Percentiles rank a stretch among this genome's conserved stretches.
These are phyloP conservation scores for Rhaphigaster nebulosa DNA, from an alignment of 2,888 invertebrate species.

Conservation along the genomic window DNA sequence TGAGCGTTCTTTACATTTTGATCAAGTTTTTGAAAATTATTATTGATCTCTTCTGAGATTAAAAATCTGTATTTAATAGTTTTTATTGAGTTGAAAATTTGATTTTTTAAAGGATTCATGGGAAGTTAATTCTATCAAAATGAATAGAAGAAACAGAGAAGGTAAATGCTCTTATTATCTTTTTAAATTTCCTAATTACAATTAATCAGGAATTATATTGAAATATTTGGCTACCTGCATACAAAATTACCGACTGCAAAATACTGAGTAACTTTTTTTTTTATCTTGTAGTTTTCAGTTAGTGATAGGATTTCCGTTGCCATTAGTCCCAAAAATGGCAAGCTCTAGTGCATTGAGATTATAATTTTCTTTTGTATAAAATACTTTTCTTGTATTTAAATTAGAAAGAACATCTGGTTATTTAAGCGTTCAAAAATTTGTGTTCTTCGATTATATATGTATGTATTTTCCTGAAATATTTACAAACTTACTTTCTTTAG, in stretches of 20 bases:
- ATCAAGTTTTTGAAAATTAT: neutral
- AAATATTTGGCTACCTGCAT: neutral
- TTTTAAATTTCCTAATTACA: neutral
- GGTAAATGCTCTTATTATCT: slow-evolving; percentile 19
- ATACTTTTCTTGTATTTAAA: neutral
- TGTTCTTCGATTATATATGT: too few relatives aligned
- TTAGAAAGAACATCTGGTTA: neutral
- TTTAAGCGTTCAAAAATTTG: neutral
- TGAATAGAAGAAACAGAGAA: slow-evolving; percentile 45
- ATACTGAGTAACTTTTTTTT: neutral
- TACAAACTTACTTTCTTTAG: neutral
- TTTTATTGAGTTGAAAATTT: slow-evolving; percentile 43
- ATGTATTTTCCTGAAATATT: too few relatives aligned
- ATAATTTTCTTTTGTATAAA: neutral
- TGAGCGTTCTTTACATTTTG: neutral
- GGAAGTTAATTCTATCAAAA: slow-evolving; percentile 41
- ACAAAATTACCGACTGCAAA: neutral
- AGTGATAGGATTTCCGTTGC: neutral
- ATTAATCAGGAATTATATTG: neutral
- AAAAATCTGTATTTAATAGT: slow-evolving; percentile 6
- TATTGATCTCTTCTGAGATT: slow-evolving; percentile 7
- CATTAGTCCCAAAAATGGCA: neutral
- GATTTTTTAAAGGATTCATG: slow-evolving; percentile 40
- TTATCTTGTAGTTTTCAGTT: neutral
- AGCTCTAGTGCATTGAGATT: neutral